Percentiles rank a stretch among this genome's conserved stretches.
Conservation (phyloP, 2,113 vertebrate species). For the Apodemus speciosus region DNA sequence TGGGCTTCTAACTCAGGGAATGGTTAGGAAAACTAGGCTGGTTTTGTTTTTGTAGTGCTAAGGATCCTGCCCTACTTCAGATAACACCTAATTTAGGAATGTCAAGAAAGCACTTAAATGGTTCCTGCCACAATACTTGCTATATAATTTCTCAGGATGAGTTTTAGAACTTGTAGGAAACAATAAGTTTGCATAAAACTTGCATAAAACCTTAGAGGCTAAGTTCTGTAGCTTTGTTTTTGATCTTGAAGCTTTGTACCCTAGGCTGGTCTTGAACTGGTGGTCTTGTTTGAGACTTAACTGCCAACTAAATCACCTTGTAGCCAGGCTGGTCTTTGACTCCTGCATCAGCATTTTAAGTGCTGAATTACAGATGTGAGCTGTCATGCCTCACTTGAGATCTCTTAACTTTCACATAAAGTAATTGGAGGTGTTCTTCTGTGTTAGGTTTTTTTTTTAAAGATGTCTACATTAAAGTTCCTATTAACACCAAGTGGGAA, state of each 20-base stretch:
- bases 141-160: neutral
- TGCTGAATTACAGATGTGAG: neutral
- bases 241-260: neutral
- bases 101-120: neutral
- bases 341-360: neutral
- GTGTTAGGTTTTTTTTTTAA: neutral
- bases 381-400: neutral
- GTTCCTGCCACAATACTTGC: neutral
- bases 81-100: neutral
- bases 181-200: neutral
- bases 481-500: neutral
- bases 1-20: neutral
- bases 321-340: neutral
- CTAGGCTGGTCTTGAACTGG: neutral
- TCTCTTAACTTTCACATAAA: neutral
- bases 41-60: neutral
- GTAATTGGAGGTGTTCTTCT: slow-evolving; percentile 19
- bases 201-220: neutral
- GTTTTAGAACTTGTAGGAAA: slow-evolving; percentile 7
- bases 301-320: neutral
- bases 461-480: neutral
- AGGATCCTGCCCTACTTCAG: neutral
- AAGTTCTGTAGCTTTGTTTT: neutral
- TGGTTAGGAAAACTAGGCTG: neutral
- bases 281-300: neutral